Base-by-base conservation (phyloP, 1,140 invertebrate genomes). In the Nylanderia fulva region DNA sequence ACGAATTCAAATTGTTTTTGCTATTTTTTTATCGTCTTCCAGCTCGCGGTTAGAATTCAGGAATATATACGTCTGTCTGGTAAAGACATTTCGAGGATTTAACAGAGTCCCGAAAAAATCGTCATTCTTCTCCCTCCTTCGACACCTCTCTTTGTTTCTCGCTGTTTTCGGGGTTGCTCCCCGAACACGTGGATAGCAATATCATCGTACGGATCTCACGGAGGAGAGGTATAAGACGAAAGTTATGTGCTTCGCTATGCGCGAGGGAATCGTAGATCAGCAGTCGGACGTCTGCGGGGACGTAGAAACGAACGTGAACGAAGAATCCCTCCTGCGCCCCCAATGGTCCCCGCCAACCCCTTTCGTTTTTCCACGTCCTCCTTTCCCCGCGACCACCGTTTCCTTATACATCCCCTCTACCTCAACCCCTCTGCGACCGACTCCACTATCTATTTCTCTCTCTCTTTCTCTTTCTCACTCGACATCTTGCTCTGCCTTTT, bases 221-320 rank as follows among this genome's bases (percentile, higher is more conserved):
- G 45, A 48, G 45, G 45, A 48, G 86, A 94, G 93, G 92, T 94
- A 92, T 91, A 94, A 95, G 94, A 94, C 92, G 93, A 94, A 93
- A 95, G 93, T 95, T 94, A 94, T 94, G 93, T 92, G 93, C 92
- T 90, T 88, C 85, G 93, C 93, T 94, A 94, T 94, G 93, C 94
- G 93, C 93, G 88, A 93, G 94, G 94, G 94, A 94, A 93, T 94
- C 94, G 91, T 95, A 94, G 85, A 94, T 94, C 94, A 94, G 83
- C 88, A 86, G 88, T 91, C 86, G 94, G 92, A 94, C 93, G 93
- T 94, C 93, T 94, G 93, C 93, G 93, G 93, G 93, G 93, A 94
- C 94, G 93, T 90, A 90, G 88, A 91, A 92, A 88, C 90, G 83
- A 86, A 90, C 88, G 85, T 33, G 90, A 90, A 90, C 91, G 84